These are phyloP conservation scores for Carcharodon carcharias DNA, from an alignment of 2,797 vertebrate genomes.

Conservation along the genomic window DNA sequence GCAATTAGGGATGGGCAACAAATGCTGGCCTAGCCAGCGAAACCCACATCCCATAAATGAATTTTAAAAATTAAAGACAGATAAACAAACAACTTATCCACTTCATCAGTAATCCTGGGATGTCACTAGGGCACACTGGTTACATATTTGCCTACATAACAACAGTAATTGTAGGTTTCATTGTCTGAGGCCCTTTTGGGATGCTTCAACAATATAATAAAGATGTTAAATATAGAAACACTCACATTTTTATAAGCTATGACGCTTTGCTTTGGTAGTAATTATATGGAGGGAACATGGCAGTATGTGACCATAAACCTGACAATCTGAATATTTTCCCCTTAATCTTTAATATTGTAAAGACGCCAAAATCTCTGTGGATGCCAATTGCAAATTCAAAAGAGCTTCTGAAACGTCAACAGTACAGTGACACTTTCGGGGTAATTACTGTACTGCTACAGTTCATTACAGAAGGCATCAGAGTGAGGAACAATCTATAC, in stretches of 20 bases:
- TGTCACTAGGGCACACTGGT: not conserved
- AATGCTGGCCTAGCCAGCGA: too few relatives aligned
- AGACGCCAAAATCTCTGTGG: not conserved
- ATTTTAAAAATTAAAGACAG: not conserved
- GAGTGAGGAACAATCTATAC: not conserved
- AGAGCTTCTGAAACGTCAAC: not conserved
- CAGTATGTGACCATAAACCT: not conserved
- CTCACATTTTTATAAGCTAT: not conserved
- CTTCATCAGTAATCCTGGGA: not conserved
- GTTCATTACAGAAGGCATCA: not conserved
- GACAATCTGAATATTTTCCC: not conserved
- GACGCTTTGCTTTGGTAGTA: not conserved
- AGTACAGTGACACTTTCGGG: not conserved
- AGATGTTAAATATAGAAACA: not conserved
- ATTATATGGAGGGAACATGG: not conserved
- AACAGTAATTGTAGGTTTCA: not conserved
- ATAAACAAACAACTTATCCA: not conserved
- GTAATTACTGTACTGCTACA: not conserved
- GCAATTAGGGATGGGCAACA: too few relatives aligned
- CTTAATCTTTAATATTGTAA: not conserved
- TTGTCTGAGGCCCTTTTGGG: not conserved
- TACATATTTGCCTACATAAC: not conserved
- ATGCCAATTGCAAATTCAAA: constrained; percentile 3
- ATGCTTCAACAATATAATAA: not conserved
- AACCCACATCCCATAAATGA: too few relatives aligned